Percentiles rank a stretch among this genome's conserved stretches.
Conservation (phyloP, 2,797 vertebrate genomes). For the Pantherophis alleghaniensis region DNA sequence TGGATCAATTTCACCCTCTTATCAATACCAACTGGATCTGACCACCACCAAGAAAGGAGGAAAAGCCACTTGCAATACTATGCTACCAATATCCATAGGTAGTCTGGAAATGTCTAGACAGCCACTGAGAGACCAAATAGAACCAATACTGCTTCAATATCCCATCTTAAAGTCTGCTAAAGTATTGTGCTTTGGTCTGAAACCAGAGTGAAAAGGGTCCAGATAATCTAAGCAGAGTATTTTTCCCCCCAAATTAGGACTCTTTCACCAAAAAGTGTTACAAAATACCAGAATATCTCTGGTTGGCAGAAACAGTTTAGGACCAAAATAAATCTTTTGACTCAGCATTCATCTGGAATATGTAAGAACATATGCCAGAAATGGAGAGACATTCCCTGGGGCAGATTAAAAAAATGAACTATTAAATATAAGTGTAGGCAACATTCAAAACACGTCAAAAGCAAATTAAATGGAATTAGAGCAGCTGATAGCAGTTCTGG, state of each 20-base stretch:
- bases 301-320: slow-evolving; percentile 67
- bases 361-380: slow-evolving; percentile 56
- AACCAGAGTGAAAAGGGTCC: background rate
- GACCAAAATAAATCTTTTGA: slow-evolving; percentile 66
- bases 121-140: background rate
- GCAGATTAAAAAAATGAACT: slow-evolving; percentile 63
- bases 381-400: slow-evolving; percentile 56
- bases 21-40: background rate
- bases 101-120: background rate
- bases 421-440: slow-evolving; percentile 61
- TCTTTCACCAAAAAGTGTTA: background rate
- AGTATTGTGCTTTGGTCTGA: background rate
- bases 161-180: background rate
- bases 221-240: background rate
- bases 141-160: background rate
- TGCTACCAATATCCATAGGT: background rate
- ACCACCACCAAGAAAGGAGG: background rate
- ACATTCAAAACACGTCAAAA: slow-evolving; percentile 52
- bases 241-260: background rate
- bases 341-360: slow-evolving; percentile 55
- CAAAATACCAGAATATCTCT: slow-evolving; percentile 48
- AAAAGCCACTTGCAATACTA: background rate
- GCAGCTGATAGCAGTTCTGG: slow-evolving; percentile 44
- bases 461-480: slow-evolving; percentile 26
- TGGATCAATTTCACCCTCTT: background rate